Conservation (phyloP, 2,888 invertebrate species). For the Mythimna impura region DNA sequence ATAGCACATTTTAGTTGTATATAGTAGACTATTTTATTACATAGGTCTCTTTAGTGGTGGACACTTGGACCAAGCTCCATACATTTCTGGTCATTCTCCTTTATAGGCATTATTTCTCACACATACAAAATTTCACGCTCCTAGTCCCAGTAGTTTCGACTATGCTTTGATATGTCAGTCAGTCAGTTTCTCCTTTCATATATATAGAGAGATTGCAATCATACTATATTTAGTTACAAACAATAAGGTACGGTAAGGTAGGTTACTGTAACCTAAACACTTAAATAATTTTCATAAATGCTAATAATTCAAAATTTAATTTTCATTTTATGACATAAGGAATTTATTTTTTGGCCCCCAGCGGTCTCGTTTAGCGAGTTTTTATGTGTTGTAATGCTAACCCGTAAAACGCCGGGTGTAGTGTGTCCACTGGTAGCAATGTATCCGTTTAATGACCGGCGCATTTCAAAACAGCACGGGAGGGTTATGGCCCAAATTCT, state of each 20-base stretch:
- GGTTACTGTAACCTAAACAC: neutral
- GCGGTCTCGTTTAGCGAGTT: conserved; percentile 41
- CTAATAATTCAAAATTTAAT: conserved; percentile 28
- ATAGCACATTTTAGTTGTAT: too few relatives aligned
- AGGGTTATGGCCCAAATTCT: conserved; percentile 52
- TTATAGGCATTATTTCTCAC: neutral
- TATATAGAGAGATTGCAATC: neutral
- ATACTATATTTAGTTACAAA: neutral
- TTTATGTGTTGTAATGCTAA: conserved; percentile 52
- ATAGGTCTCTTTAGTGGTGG: too few relatives aligned
- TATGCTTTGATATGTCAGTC: too few relatives aligned
- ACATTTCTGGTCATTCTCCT: too few relatives aligned
- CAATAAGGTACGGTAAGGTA: too few relatives aligned
- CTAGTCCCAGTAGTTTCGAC: too few relatives aligned
- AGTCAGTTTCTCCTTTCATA: too few relatives aligned
- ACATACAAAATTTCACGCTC: neutral
- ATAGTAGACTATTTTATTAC: too few relatives aligned
- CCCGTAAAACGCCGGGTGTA: conserved; percentile 59
- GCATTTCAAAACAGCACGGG: conserved; percentile 34
- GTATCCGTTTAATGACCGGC: conserved; percentile 55
- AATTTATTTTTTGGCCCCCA: conserved; percentile 40
- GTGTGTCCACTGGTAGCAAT: conserved; percentile 49
- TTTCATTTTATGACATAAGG: conserved; percentile 33
- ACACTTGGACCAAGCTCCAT: too few relatives aligned
- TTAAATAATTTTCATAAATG: conserved; percentile 23